Evolutionary conservation across 2,888 invertebrate genomes (phyloP).

Genomic region (Patella ulyssiponensis): DNA sequence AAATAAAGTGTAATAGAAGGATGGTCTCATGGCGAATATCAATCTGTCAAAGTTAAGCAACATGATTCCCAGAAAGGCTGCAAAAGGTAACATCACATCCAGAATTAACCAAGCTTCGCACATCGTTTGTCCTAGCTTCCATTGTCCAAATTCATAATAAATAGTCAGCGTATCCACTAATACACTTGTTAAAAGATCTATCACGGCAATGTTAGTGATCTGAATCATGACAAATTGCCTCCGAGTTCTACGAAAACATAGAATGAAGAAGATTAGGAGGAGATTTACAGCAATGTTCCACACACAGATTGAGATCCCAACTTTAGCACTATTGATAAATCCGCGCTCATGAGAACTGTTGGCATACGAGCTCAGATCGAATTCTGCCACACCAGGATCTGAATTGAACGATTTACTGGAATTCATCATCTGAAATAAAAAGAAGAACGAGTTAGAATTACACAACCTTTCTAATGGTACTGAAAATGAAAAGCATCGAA

Average conservation of each 20-base stretch:
- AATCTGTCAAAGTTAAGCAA: constrained; percentile 39
- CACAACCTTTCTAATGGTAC: too few relatives aligned
- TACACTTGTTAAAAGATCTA: constrained; percentile 31
- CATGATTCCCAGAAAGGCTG: constrained; percentile 36
- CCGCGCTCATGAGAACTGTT: constrained; percentile 38
- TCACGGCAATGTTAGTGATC: constrained; percentile 29
- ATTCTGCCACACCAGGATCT: neutral
- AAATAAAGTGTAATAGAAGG: constrained; percentile 28
- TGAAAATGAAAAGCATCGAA: too few relatives aligned
- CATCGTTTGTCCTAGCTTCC: constrained; percentile 34
- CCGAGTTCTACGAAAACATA: constrained; percentile 12
- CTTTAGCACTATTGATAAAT: constrained; percentile 35
- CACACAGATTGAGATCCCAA: constrained; percentile 31
- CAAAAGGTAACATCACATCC: constrained; percentile 37
- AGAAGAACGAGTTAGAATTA: too few relatives aligned
- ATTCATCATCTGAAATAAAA: too few relatives aligned
- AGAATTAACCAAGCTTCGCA: constrained; percentile 43
- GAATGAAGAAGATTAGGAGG: constrained; percentile 19
- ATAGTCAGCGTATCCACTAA: constrained; percentile 41
- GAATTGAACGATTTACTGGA: neutral
- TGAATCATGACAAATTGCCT: constrained; percentile 29
- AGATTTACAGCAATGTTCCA: constrained; percentile 28
- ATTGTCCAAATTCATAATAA: constrained; percentile 39
- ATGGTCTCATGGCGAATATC: constrained; percentile 35
- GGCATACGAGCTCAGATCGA: constrained; percentile 16